Base-by-base conservation (phyloP, 2,797 vertebrate species). In the Decapterus maruadsi region DNA sequence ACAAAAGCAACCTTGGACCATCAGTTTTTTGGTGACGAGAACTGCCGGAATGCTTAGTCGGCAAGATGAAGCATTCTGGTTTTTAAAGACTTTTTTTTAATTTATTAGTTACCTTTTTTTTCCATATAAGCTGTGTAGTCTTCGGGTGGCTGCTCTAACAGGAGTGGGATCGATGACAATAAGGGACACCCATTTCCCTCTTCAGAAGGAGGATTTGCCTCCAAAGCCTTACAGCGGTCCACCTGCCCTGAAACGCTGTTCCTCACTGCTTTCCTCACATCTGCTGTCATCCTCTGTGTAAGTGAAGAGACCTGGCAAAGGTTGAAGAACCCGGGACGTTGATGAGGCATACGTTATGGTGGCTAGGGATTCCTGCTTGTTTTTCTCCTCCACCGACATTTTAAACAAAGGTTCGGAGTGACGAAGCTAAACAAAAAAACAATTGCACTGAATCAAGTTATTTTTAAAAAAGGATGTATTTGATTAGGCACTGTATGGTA, bases 401-500 rank as follows among this genome's bases (percentile, higher is more conserved):
- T 90, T 90, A 71, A 93, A 92, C 74, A 86, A 78, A 75, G 31
- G 56, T 80, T 79, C 31, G 72, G 81, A 87, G 73, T 75, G 68
- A 75, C 29, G 12, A 88, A 68, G 55, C 75, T 77, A 80, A 60
- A 82, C 57, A 34, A 81, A 53, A 34, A 71, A 55, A 53, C 34
- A 72, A 59, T 59, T 78, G 85, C 87, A 91, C 91, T 91, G 87
- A 89, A 71, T 70, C 10, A 1, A 63, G 55, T 64, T 58, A 61
- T 78, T 66, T 53, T 38, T 14, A 4, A 45, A 19, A 29, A 74
- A 53, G 13, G 60, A 70, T 74, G 11, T 81, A 75, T 81, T 66
- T 77, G 60, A 72, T 72, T 81, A 81, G 70, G 74, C 82, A 84
- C 84, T 80, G 66, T 89, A 69, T 66, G 60, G 83, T 70, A 59